Base-by-base conservation (phyloP, 2,113 vertebrate species). In the Mormyrus lacerda region DNA sequence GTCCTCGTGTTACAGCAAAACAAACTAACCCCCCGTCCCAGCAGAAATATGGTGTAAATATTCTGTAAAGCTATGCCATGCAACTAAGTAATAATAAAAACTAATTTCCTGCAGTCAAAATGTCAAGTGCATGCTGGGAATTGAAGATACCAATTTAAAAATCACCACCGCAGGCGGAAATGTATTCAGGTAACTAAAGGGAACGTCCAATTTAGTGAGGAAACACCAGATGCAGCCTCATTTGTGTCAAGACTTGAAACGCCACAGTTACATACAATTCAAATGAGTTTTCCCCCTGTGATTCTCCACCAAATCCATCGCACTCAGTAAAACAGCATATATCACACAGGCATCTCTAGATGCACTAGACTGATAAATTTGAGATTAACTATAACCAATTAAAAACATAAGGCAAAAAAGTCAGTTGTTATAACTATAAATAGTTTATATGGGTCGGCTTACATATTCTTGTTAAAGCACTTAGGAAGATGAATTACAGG, bases 181-280 rank as follows among this genome's bases (percentile, higher is more conserved):
- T 69, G 27, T 55, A 53, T 39, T n/a, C 55, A 61, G 17, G 84
- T 79, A 55, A 76, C 51, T 21, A 35, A 44, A n/a, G 55, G 89
- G 82, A 17, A 90, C 86, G 76, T 90, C 85, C 91, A 51, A 91
- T 88, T 85, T 79, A n/a, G 82, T 58, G 61, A 39, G 61, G 87
- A 58, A 85, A 91, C 89, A 69, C 65, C 13, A 3, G 85, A 92
- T 90, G 61, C 87, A 88, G 83, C 87, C 86, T 88, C 31, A 51
- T 51, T 91, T 90, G 89, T 90, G 88, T 90, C 86, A 58, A 89
- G 90, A 90, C 65, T 42, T 19, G 27, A 89, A 86, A 89, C 88
- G 45, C 73, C 27, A 31, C 31, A 89, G 90, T 85, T 90, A 85
- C 89, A 91, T 87, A 85, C 91, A 90, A 90, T 55, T 88, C 85